These are phyloP conservation scores for Spodoptera picta DNA, from an alignment of 2,888 invertebrate genomes.

Conservation along the genomic window DNA sequence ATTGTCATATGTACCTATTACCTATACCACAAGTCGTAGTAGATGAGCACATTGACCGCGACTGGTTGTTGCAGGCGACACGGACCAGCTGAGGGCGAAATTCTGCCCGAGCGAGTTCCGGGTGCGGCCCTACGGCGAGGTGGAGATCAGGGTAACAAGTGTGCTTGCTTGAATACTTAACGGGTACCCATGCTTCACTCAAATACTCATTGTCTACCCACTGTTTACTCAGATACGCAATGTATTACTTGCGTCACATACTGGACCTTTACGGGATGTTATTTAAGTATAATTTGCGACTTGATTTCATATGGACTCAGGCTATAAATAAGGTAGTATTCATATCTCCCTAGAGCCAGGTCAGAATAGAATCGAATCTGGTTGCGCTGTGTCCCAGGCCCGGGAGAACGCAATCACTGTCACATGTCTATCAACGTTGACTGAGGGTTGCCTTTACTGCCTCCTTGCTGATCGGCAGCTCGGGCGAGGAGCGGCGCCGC, in stretches of 20 bases:
- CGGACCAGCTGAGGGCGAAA: slow-evolving; percentile 61
- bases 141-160: slow-evolving; percentile 59
- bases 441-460: not conserved
- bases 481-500: too few species aligned
- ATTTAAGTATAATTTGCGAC: too few species aligned
- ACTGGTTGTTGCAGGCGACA: slow-evolving; percentile 63
- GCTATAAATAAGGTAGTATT: too few species aligned
- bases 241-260: too few species aligned
- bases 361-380: too few species aligned
- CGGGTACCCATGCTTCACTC: too few species aligned
- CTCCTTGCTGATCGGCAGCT: too few species aligned
- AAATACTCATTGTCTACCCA: not conserved
- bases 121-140: slow-evolving; percentile 59
- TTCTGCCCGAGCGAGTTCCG: slow-evolving; percentile 69
- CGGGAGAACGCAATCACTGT: slow-evolving; percentile 13
- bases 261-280: too few species aligned
- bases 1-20: not conserved
- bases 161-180: too few species aligned
- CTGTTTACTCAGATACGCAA: not conserved
- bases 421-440: slow-evolving; percentile 6
- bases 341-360: too few species aligned
- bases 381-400: not conserved
- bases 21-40: not conserved
- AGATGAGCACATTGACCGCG: not conserved
- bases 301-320: too few species aligned